Base-by-base conservation (phyloP, 2,888 invertebrate species). In the Polietes domitor region DNA sequence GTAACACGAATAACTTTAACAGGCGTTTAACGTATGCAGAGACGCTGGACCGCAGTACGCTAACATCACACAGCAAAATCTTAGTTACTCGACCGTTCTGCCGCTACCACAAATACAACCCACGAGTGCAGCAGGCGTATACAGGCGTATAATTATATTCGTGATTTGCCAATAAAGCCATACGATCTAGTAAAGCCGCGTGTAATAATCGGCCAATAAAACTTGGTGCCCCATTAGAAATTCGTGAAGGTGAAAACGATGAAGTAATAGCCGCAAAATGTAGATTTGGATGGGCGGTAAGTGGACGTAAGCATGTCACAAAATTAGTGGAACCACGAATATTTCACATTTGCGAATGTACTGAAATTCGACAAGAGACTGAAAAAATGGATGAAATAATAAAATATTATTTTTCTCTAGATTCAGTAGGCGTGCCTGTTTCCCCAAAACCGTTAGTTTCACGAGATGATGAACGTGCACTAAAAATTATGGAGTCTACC, bases 121-220 rank as follows among this genome's bases (percentile, higher is more conserved):
- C 3, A 15, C 12, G n/a, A 47, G 6, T 47, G 47, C 47, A 47
- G 47, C n/a, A 47, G 32, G 7, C 4, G 32, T 3, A 7, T 32
- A 53, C 19, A 17, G n/a, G n/a, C n/a, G n/a, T n/a, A n/a, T n/a
- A n/a, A n/a, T n/a, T n/a, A n/a, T n/a, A n/a, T n/a, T n/a, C n/a
- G n/a, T n/a, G n/a, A n/a, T n/a, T n/a, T n/a, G n/a, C n/a, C n/a
- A n/a, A n/a, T n/a, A n/a, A n/a, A n/a, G n/a, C n/a, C n/a, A n/a
- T n/a, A n/a, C n/a, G n/a, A n/a, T n/a, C n/a, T n/a, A n/a, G n/a
- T n/a, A n/a, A n/a, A n/a, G n/a, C n/a, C n/a, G 21, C 74, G 43
- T 2, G 43, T 74, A 28, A 37, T 74, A 24, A 74, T 74, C 3
- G 74, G 74, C 2, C 26, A 74, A 74, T 17, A 24, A 74, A 72